Evolutionary conservation across 2,113 vertebrate species (phyloP).

Genomic region (Sinocyclocheilus grahami): DNA sequence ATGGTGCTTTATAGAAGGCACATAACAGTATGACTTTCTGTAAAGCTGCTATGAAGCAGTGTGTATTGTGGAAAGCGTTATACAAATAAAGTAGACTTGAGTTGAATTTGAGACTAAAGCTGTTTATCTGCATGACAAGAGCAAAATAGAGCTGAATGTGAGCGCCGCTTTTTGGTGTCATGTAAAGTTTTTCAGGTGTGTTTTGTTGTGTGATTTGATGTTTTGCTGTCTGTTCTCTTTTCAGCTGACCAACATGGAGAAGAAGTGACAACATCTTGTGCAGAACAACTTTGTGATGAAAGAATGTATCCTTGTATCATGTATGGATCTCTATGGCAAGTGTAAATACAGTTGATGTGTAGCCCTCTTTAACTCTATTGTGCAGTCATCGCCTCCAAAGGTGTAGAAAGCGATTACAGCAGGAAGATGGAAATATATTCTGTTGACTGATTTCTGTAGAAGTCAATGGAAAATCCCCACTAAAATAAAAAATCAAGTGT

Average conservation of each 20-base stretch:
- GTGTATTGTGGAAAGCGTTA: neutral
- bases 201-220: neutral
- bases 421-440: too few relatives aligned
- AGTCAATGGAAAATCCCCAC: too few relatives aligned
- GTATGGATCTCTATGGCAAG: neutral
- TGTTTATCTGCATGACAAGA: neutral
- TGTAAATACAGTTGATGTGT: neutral
- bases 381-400: constrained; percentile 93
- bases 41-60: neutral
- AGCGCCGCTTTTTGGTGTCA: neutral
- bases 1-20: neutral
- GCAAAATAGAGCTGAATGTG: neutral
- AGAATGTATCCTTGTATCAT: constrained; percentile 93
- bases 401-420: constrained; percentile 88
- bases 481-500: too few relatives aligned
- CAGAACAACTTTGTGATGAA: constrained; percentile 99
- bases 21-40: neutral
- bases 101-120: neutral
- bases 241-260: constrained; percentile 94
- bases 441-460: too few relatives aligned
- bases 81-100: neutral
- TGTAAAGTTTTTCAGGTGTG: neutral
- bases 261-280: constrained; percentile 95
- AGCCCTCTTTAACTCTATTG: constrained; percentile 70
- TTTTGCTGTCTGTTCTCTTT: constrained; percentile 40